Conservation (phyloP, 2,113 vertebrate genomes). For the Noturus placidus region DNA sequence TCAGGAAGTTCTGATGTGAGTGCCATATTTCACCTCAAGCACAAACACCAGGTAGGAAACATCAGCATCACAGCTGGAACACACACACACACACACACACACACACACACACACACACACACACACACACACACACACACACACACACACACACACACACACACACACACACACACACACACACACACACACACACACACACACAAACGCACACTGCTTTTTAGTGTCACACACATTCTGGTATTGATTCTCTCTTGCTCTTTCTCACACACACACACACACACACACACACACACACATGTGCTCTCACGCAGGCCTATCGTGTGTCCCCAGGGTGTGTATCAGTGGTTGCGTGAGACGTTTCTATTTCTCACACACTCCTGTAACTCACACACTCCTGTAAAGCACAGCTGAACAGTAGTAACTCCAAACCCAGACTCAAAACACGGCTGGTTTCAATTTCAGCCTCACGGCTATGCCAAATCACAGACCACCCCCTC, state of each 20-base stretch:
- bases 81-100: neutral
- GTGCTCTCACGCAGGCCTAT: neutral
- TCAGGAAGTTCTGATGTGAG: neutral
- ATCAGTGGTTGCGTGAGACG: slow-evolving; percentile 84
- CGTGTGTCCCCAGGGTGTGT: slow-evolving; percentile 68
- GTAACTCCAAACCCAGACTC: slow-evolving; percentile 85
- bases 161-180: neutral
- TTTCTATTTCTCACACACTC: slow-evolving; percentile 81
- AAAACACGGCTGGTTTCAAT: slow-evolving; percentile 90
- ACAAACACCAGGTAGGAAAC: slow-evolving; percentile 23
- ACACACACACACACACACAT: neutral
- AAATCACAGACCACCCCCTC: slow-evolving; percentile 79
- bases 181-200: neutral
- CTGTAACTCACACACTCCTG: slow-evolving; percentile 76
- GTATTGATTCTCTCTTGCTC: slow-evolving; percentile 8
- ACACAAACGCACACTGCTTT: neutral
- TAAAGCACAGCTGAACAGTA: slow-evolving; percentile 90
- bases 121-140: neutral
- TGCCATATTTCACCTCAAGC: slow-evolving; percentile 17
- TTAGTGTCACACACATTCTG: slow-evolving; percentile 5
- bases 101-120: neutral
- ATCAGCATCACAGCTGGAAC: slow-evolving; percentile 16
- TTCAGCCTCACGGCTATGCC: slow-evolving; percentile 76
- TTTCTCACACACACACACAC: neutral
- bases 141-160: neutral